Evolutionary conservation across 2,888 invertebrate genomes (phyloP).

Genomic region (Eurytoma californica): DNA sequence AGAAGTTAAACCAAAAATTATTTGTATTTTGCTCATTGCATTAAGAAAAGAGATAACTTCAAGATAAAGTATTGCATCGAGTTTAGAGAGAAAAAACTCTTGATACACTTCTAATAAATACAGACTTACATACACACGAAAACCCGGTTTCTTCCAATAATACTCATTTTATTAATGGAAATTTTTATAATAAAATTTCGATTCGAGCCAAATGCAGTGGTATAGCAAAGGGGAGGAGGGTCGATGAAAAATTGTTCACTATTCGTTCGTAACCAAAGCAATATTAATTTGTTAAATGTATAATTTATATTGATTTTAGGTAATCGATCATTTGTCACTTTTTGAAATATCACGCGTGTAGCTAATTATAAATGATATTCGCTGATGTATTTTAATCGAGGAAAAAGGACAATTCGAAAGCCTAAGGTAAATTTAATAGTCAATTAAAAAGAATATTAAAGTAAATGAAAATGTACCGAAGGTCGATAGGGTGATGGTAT

Average conservation of each 20-base stretch:
- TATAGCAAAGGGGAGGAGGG: conserved; percentile 48
- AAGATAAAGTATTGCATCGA: conserved; percentile 18
- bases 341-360: conserved; percentile 31
- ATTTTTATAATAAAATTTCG: conserved; percentile 33
- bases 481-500: not conserved
- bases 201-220: conserved; percentile 49
- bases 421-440: conserved; percentile 61
- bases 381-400: conserved; percentile 39
- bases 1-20: conserved; percentile 38
- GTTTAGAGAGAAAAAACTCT: conserved; percentile 5
- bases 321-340: conserved; percentile 41
- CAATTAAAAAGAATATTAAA: conserved; percentile 59
- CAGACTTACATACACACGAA: conserved; percentile 16
- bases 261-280: conserved; percentile 64
- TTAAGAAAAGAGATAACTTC: conserved; percentile 5
- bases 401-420: conserved; percentile 50
- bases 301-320: conserved; percentile 44
- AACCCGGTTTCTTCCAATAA: conserved; percentile 49
- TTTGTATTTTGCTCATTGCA: conserved; percentile 40
- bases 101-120: conserved; percentile 6
- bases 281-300: conserved; percentile 65
- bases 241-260: conserved; percentile 58
- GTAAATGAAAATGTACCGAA: conserved; percentile 27
- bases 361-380: conserved; percentile 40
- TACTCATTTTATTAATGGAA: conserved; percentile 46